Base-by-base conservation (phyloP, 2,113 vertebrate genomes). In the Xenopus tropicalis region DNA sequence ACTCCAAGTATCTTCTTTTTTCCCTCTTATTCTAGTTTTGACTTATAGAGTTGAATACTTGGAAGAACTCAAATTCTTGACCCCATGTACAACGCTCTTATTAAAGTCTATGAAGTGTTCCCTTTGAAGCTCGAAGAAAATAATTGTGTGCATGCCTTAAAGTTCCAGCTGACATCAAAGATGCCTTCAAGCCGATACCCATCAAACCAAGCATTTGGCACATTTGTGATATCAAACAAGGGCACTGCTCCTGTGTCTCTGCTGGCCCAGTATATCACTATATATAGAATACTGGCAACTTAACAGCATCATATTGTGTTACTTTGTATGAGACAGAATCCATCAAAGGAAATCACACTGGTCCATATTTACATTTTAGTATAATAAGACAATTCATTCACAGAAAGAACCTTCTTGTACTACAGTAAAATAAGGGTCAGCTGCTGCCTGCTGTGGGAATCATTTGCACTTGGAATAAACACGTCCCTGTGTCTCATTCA, bases 161-260 rank as follows among this genome's bases (percentile, higher is more conserved):
- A 20, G 21, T 59, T 59, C 16, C 22, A 59, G 20, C 57, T 59
- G 62, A 44, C 62, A 13, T 65, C 16, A 43, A 65, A 21, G 62
- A 23, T 48, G 43, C 1, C 20, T 48, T 14, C 16, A 21, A 66
- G 21, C n/a, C 5, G n/a, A 46, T 66, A 22, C 20, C 64, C 43
- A 66, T 66, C 64, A n/a, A 44, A 23, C 20, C 19, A 66, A 22
- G 64, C 22, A 59, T 48, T 66, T 66, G 42, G n/a, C 42, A 66
- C 64, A 44, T 65, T 65, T 59, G 57, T 59, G 57, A 23, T 24
- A 59, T 59, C 57, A 59, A 59, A 59, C 21, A 23, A 59, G 21
- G 21, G 11, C 54, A 19, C 11, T 57, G 54, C 57, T 59, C 2
- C 20, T 59, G 6, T 59, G 23, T 59, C 57, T 23, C 57, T 22